Evolutionary conservation across 2,888 invertebrate genomes (phyloP), one percentile per base, ranked within the genome.

Genomic region (Eretmocerus hayati): DNA sequence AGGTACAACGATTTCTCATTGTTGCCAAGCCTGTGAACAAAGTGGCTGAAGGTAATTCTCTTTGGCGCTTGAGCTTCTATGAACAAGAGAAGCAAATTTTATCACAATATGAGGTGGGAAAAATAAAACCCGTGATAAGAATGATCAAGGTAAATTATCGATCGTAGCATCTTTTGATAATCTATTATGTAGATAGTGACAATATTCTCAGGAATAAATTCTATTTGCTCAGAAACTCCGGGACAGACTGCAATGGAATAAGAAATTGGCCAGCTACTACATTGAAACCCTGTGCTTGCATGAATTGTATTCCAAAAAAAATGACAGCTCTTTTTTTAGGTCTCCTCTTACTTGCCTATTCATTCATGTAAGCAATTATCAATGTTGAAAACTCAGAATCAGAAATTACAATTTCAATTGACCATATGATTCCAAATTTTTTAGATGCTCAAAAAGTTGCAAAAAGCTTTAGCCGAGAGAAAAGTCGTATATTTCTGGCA

Each of bases 41-140:
- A 23, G 26, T 74, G 55, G 58, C 31, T 3, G 33, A 54, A 52
- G 37, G 62, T 62, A 58, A 59, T 8, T 61, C 70, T 0, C 73
- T 74, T 56, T 81, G 80, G 80, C 67, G 80, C n/a, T 69, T 77
- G 21, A 77, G 77, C 5, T 80, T 79, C 62, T 79, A 78, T 56
- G 74, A 75, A 40, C 75, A 75, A 56, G 80, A 81, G 61, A 71
- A 73, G 20, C 72, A 74, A 33, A 60, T 79, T 52, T 71, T 80
- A 15, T 15, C 8, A 21, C 67, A 74, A 2, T 13, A 9, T 1
- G 42, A 42, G 16, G 23, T 6, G 52, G 73, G 72, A 4, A 43
- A 42, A 20, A 30, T 59, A 1, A 66, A 65, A 26, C 57, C 56
- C 5, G 48, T 59, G 5, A 62, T 66, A 46, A 48, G 62, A 20